A percentile compares a stretch with the other conserved stretches of the same genome.
phyloP scores from a whole-genome alignment of 1,140 invertebrate genomes.

The Euura lappo region DNA sequence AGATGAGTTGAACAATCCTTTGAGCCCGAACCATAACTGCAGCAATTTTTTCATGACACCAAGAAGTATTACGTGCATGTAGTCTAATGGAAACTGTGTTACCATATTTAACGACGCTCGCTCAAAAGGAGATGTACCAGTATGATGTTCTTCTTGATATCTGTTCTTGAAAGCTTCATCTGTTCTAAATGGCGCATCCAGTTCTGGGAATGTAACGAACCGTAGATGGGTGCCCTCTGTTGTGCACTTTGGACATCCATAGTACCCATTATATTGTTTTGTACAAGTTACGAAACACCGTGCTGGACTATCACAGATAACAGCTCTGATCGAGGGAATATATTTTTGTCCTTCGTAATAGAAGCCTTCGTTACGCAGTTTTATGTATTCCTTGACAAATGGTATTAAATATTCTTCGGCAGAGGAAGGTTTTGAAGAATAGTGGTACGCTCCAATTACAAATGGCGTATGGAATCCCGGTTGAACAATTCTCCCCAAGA shows the following conservation, averaged over 20 bases:
- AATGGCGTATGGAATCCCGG: not conserved
- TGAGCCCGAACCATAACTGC: constrained; percentile 31
- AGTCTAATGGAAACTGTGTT: constrained; percentile 45
- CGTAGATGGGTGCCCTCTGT: constrained; percentile 19
- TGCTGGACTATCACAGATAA: constrained; percentile 12
- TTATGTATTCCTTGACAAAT: not conserved
- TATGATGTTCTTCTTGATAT: constrained; percentile 45
- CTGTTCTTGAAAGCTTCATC: constrained; percentile 32
- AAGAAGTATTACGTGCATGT: constrained; percentile 54
- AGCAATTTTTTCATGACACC: constrained; percentile 51
- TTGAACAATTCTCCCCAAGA: not conserved
- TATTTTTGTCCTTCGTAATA: no score
- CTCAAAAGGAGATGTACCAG: constrained; percentile 34
- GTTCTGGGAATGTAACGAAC: constrained; percentile 31
- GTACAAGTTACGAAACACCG: constrained; percentile 11
- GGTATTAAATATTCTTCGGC: not conserved
- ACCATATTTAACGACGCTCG: constrained; percentile 41
- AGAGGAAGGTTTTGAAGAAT: not conserved
- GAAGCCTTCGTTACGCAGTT: not conserved
- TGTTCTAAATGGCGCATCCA: constrained; percentile 29
- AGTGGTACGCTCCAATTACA: not conserved
- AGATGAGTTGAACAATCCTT: not conserved
- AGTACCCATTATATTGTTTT: not conserved
- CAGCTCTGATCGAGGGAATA: not conserved
- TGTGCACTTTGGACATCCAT: constrained; percentile 6